Evolutionary conservation across 2,888 invertebrate species (phyloP).

Genomic region (Mesorhabditis sp.): DNA sequence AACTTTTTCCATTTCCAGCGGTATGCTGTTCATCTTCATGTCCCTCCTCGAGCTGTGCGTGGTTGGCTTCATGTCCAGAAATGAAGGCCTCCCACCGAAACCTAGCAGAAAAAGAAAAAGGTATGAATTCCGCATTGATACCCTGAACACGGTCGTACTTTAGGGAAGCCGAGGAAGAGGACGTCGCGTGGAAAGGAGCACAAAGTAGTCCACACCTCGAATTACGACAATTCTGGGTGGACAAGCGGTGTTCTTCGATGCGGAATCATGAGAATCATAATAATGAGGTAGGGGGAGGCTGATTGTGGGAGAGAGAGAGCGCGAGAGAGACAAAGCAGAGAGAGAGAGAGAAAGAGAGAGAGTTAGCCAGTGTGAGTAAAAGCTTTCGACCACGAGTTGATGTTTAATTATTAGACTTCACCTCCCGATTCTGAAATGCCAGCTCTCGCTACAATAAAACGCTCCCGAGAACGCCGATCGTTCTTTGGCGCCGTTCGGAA

Average conservation of each 20-base stretch:
- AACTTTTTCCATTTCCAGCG: no score
- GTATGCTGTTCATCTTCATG: conserved; percentile 58
- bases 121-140: neutral
- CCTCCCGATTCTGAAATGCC: conserved; percentile 20
- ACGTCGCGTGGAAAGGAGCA: conserved; percentile 55
- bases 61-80: conserved; percentile 57
- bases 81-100: conserved; percentile 53
- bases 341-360: no score
- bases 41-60: conserved; percentile 56
- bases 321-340: no score
- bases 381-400: neutral
- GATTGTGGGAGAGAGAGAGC: neutral
- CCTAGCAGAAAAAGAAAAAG: conserved; percentile 7
- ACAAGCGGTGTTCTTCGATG: conserved; percentile 46
- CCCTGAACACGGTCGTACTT: neutral
- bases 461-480: conserved; percentile 12
- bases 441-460: conserved; percentile 19
- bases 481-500: conserved; percentile 23
- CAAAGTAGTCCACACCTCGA: conserved; percentile 54
- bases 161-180: conserved; percentile 39
- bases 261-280: conserved; percentile 23
- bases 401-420: neutral
- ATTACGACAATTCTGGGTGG: conserved; percentile 55
- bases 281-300: neutral
- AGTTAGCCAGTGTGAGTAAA: no score